Conservation (phyloP, 2,113 vertebrate genomes). For the Saguinus midas region DNA sequence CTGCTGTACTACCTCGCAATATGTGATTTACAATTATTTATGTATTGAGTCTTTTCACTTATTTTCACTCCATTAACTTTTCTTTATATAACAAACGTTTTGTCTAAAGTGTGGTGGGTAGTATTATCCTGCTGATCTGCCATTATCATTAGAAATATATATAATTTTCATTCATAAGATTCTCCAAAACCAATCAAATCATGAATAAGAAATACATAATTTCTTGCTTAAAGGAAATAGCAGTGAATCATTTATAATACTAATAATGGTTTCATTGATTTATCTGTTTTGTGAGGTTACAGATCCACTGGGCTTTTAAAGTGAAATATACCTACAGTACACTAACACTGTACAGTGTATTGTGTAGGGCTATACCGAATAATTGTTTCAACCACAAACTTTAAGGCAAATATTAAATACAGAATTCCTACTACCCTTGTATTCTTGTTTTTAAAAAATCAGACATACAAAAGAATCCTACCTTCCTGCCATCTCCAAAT, state of each 20-base stretch:
- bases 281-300: neutral
- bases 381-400: neutral
- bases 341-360: neutral
- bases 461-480: constrained; percentile 67
- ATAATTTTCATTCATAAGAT: neutral
- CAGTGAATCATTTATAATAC: neutral
- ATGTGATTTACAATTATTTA: neutral
- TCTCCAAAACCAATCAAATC: neutral
- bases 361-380: neutral
- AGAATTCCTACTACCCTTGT: neutral
- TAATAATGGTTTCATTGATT: neutral
- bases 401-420: neutral
- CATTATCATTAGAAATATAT: neutral
- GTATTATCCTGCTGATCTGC: neutral
- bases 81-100: neutral
- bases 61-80: neutral
- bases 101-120: neutral
- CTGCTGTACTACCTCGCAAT: neutral
- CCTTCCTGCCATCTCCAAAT: constrained; percentile 99
- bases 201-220: neutral
- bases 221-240: constrained; percentile 24
- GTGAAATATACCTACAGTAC: neutral
- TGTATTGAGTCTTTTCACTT: neutral
- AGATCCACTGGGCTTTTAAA: neutral
- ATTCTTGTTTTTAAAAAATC: neutral